A percentile compares a stretch with the other conserved stretches of the same genome.
phyloP scores from a whole-genome alignment of 1,140 invertebrate species.

The Diuraphis noxia region DNA sequence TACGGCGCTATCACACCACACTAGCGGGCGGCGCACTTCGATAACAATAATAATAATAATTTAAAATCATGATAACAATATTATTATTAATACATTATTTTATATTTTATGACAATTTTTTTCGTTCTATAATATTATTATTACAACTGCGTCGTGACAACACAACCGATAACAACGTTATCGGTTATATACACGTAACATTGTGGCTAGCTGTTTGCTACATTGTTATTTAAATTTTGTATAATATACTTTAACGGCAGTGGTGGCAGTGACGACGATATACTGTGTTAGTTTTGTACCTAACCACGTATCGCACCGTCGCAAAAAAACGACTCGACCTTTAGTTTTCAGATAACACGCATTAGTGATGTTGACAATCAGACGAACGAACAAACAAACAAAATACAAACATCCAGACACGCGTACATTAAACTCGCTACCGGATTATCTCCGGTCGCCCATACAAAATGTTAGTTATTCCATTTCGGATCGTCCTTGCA shows the following conservation, averaged over 20 bases:
- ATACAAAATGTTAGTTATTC: background rate
- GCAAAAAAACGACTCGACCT: background rate
- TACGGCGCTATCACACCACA: background rate
- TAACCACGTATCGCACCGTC: background rate
- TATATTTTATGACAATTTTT: background rate
- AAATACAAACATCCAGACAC: background rate
- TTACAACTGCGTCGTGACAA: background rate
- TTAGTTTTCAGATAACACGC: background rate
- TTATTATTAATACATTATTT: background rate
- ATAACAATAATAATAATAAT: background rate
- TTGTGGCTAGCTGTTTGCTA: background rate
- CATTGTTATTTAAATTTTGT: too few relatives aligned
- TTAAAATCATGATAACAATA: too few relatives aligned
- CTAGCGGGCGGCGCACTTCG: background rate
- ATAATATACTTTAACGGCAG: background rate
- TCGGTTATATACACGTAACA: background rate
- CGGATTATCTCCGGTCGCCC: background rate
- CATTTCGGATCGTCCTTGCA: background rate
- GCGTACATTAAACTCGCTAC: background rate
- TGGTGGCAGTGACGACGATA: background rate
- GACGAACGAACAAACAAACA: background rate
- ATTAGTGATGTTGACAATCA: background rate
- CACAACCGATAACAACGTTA: background rate
- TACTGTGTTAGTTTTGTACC: background rate
- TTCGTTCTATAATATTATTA: background rate